Evolutionary conservation across 30 jellyfish, hydroid and myxozoan genomes (phyloP).

Genomic region (Aurelia coerulea): DNA sequence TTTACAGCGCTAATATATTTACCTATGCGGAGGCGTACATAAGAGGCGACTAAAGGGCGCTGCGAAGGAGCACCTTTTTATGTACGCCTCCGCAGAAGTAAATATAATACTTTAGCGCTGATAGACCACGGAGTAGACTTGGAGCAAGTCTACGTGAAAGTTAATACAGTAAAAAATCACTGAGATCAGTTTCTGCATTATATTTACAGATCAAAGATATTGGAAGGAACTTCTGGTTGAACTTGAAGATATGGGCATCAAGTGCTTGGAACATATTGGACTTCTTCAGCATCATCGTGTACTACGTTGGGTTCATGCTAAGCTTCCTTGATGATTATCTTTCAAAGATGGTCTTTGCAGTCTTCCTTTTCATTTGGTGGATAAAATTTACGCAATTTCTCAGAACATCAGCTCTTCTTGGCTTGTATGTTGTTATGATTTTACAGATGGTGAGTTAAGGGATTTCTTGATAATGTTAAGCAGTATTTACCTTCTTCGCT

Average conservation of each 20-base stretch:
- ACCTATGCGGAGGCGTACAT: no score
- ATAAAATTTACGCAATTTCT: conserved; percentile 45
- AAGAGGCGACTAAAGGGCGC: no score
- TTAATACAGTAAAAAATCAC: no score
- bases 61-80: no score
- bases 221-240: conserved; percentile 1
- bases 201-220: conserved; percentile 31
- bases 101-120: no score
- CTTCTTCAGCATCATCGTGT: conserved; percentile 19
- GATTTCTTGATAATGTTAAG: no score
- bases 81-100: no score
- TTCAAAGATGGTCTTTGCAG: conserved; percentile 12
- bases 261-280: conserved; percentile 63
- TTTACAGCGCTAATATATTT: no score
- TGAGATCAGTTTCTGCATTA: no score
- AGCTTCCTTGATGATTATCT: neutral
- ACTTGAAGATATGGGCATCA: conserved; percentile 24
- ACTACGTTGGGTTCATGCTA: conserved; percentile 28
- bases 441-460: conserved; percentile 48
- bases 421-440: conserved; percentile 68
- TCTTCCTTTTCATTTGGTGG: conserved; percentile 37
- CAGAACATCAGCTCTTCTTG: conserved; percentile 18
- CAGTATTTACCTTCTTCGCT: no score
- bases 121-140: no score
- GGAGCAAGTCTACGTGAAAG: no score